These are phyloP conservation scores for Octodon degus DNA, from an alignment of 2,113 vertebrate species.

Conservation along the genomic window DNA sequence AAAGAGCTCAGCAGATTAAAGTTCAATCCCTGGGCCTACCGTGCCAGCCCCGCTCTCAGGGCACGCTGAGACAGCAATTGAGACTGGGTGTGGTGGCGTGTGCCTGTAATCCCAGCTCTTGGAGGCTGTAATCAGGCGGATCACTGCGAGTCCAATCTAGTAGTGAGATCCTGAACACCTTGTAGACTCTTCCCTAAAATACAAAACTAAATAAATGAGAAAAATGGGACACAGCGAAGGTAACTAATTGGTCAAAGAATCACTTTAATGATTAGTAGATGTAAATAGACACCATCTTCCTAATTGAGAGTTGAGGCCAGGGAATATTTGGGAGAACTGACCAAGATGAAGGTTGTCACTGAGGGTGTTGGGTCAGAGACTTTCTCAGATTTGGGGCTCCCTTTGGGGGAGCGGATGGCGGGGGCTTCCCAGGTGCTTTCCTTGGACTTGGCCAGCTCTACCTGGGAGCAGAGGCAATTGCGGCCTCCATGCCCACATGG, in stretches of 20 bases:
- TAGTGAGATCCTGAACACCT: too few species aligned
- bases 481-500: background rate
- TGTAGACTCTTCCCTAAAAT: too few species aligned
- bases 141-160: too few species aligned
- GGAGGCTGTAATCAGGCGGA: too few species aligned
- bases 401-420: rapidly evolving
- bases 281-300: background rate
- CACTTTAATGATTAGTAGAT: rapidly evolving
- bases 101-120: too few species aligned
- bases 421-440: rapidly evolving
- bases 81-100: too few species aligned
- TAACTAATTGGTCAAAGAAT: background rate
- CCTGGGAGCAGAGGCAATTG: rapidly evolving
- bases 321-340: rapidly evolving
- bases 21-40: too few species aligned
- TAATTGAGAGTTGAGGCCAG: rapidly evolving
- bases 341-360: rapidly evolving
- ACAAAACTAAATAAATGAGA: background rate
- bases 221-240: background rate
- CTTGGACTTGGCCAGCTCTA: rapidly evolving
- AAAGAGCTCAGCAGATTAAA: too few species aligned
- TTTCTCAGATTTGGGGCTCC: rapidly evolving
- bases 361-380: rapidly evolving
- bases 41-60: too few species aligned
- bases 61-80: too few species aligned